A percentile compares a stretch with the other conserved stretches of the same genome.
Conservation (phyloP, 2,113 vertebrate species). For the Lamprologus ornatipinnis region DNA sequence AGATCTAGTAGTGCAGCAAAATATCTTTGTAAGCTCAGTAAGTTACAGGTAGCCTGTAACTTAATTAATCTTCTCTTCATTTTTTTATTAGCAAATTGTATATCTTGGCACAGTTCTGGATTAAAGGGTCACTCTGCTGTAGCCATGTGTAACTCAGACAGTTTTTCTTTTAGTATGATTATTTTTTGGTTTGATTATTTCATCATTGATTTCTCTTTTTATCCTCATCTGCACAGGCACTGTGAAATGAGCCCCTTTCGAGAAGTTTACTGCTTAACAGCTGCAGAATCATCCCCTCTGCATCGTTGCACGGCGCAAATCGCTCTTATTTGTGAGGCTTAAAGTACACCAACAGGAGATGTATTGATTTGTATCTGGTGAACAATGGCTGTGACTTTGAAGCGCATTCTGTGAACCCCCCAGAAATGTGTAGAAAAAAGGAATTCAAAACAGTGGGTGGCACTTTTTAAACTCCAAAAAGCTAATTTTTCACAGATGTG, state of each 20-base stretch:
- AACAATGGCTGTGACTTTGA: not conserved
- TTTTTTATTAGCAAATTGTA: not conserved
- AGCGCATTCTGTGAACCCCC: not conserved
- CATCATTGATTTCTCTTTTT: not conserved
- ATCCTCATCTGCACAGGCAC: not conserved
- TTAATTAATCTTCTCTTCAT: not conserved
- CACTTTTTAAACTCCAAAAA: not conserved
- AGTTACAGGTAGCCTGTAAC: not conserved
- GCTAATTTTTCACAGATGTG: not conserved
- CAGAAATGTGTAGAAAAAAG: not conserved
- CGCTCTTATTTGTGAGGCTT: not conserved
- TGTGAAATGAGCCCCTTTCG: not conserved
- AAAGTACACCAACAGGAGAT: not conserved
- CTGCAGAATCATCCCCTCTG: not conserved
- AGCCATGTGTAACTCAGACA: not conserved
- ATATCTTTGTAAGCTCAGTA: rapidly evolving
- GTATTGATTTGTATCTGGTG: not conserved
- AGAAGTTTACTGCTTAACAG: not conserved
- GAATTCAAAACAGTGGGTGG: slow-evolving; percentile 14
- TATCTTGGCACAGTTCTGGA: not conserved
- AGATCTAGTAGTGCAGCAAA: not conserved
- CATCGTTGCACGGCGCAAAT: not conserved
- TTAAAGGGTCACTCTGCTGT: not conserved
- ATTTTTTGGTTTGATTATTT: not conserved
- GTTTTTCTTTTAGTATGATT: not conserved